Conservation (phyloP, 2,888 invertebrate species). For the Abrostola triplasia region DNA sequence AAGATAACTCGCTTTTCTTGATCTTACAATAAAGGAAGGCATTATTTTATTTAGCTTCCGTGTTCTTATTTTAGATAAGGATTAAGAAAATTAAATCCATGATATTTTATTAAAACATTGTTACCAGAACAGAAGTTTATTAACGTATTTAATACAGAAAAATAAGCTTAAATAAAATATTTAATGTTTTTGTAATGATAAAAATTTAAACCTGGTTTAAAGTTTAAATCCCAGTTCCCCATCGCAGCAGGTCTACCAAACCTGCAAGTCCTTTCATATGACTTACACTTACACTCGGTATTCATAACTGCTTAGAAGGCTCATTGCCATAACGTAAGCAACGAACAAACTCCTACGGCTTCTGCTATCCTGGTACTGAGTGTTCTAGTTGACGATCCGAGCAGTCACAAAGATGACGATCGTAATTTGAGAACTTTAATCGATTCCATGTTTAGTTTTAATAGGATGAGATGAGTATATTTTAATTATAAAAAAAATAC, state of each 20-base stretch:
- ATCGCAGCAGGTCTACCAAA: constrained; percentile 45
- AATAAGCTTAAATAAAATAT: background rate
- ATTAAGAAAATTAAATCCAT: constrained; percentile 31
- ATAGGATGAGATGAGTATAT: constrained; percentile 52
- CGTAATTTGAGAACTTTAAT: constrained; percentile 63
- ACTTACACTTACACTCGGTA: constrained; percentile 69
- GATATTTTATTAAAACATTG: background rate
- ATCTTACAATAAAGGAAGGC: constrained; percentile 76
- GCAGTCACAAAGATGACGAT: constrained; percentile 74
- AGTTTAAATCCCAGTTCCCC: constrained; percentile 49
- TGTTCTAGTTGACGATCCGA: constrained; percentile 88
- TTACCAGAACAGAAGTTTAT: background rate
- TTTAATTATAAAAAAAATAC: constrained; percentile 37
- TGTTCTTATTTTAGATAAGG: constrained; percentile 61
- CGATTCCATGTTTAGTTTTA: constrained; percentile 51
- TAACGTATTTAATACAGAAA: background rate
- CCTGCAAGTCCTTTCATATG: constrained; percentile 68
- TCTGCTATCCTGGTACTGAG: constrained; percentile 79
- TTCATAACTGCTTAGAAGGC: constrained; percentile 66
- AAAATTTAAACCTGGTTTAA: constrained; percentile 20
- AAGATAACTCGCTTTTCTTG: constrained; percentile 86
- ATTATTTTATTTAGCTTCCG: constrained; percentile 75
- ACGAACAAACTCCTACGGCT: constrained; percentile 58
- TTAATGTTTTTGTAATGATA: constrained; percentile 2
- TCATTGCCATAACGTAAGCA: constrained; percentile 53